These are phyloP conservation scores for Sinosuthora webbiana DNA, from an alignment of 2,113 vertebrate genomes.

Conservation along the genomic window DNA sequence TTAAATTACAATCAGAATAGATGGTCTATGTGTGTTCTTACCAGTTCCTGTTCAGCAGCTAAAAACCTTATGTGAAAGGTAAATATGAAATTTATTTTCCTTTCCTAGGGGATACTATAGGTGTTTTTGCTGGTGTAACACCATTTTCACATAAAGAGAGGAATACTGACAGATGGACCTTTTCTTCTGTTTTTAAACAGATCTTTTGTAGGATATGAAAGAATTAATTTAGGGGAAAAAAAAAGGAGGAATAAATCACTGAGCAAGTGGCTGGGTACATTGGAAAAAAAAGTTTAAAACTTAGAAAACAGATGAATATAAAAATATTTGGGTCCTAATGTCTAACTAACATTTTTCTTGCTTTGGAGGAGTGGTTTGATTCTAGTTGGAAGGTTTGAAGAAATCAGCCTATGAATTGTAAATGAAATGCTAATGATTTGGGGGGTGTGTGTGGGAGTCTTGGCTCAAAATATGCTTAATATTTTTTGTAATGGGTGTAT, in stretches of 20 bases:
- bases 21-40: background rate
- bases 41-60: background rate
- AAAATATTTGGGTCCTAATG: background rate
- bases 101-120: background rate
- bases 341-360: background rate
- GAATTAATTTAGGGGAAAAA: background rate
- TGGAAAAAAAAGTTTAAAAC: background rate
- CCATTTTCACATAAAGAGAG: background rate
- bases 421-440: background rate
- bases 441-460: background rate
- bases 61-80: background rate
- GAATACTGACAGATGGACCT: background rate
- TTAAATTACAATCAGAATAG: constrained; percentile 14
- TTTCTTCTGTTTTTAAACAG: background rate
- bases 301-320: background rate
- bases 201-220: background rate
- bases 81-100: background rate
- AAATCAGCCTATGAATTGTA: background rate
- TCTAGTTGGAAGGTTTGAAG: background rate
- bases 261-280: background rate
- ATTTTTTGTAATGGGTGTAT: background rate
- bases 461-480: background rate
- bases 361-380: background rate
- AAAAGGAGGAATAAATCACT: background rate
- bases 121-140: background rate